Percentiles rank a stretch among this genome's conserved stretches.
Conservation (phyloP, 2,797 vertebrate species). For the Falco berigora region DNA sequence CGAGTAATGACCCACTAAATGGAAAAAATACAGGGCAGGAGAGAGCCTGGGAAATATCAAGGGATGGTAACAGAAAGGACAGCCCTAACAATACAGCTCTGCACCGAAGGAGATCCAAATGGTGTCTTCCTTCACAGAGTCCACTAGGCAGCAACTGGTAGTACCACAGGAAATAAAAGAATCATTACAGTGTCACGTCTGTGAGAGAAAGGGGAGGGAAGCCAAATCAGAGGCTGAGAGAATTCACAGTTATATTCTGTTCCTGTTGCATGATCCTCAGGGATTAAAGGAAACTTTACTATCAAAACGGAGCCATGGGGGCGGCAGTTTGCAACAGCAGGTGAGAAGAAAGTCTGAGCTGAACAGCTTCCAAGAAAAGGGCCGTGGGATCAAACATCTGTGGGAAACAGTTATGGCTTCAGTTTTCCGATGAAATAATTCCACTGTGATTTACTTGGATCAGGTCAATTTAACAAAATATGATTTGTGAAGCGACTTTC, state of each 20-base stretch:
- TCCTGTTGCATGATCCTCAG: neutral
- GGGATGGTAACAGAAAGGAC: neutral
- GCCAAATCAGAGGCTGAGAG: fast-evolving
- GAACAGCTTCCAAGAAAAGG: neutral
- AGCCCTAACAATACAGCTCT: neutral
- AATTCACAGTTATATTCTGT: neutral
- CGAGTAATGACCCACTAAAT: neutral
- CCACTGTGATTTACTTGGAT: neutral
- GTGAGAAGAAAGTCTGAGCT: neutral
- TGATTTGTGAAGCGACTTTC: neutral
- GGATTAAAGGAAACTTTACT: neutral
- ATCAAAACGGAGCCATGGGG: neutral
- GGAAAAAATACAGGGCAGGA: neutral
- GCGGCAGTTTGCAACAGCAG: neutral
- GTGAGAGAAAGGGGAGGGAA: neutral
- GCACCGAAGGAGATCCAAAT: neutral
- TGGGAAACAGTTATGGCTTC: neutral
- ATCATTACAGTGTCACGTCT: neutral
- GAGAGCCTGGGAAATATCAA: neutral
- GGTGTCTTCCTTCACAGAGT: neutral
- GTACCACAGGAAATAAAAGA: neutral
- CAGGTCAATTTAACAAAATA: neutral
- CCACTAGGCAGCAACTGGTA: neutral
- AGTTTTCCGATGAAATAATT: neutral
- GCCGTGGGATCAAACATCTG: neutral